A percentile compares a stretch with the other conserved stretches of the same genome.
Conservation (phyloP, 2,797 vertebrate genomes). For the Heteromormyrus szaboi region DNA sequence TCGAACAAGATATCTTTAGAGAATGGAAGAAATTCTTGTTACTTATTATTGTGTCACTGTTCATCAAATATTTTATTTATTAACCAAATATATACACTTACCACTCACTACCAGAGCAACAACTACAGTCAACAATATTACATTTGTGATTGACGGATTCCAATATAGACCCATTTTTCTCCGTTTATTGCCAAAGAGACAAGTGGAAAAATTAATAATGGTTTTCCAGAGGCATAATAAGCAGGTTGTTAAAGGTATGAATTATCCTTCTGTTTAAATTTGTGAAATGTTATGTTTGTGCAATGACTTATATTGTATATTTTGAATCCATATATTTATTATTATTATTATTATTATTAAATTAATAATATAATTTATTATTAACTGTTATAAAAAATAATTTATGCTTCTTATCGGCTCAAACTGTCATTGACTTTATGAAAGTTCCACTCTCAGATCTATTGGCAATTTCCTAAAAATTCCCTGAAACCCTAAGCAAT, state of each 20-base stretch:
- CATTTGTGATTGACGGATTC: neutral
- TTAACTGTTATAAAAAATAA: neutral
- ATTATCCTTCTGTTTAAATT: conserved; percentile 42
- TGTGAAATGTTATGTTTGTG: conserved; percentile 32
- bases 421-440: neutral
- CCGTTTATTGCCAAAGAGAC: conserved; percentile 25
- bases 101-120: neutral
- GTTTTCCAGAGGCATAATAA: conserved; percentile 54
- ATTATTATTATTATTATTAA: neutral
- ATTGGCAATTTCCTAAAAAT: neutral
- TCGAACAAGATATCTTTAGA: neutral
- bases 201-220: conserved; percentile 51
- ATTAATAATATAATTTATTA: too few species aligned
- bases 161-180: neutral
- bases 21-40: neutral
- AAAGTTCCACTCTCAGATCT: neutral
- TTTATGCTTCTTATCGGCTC: neutral
- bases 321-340: neutral
- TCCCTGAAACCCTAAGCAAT: neutral
- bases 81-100: neutral
- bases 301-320: neutral
- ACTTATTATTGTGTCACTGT: neutral
- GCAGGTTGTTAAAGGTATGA: conserved; percentile 47
- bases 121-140: neutral
- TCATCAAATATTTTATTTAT: neutral